phyloP scores from a whole-genome alignment of 2,888 invertebrate species.

The Timema cristinae region DNA sequence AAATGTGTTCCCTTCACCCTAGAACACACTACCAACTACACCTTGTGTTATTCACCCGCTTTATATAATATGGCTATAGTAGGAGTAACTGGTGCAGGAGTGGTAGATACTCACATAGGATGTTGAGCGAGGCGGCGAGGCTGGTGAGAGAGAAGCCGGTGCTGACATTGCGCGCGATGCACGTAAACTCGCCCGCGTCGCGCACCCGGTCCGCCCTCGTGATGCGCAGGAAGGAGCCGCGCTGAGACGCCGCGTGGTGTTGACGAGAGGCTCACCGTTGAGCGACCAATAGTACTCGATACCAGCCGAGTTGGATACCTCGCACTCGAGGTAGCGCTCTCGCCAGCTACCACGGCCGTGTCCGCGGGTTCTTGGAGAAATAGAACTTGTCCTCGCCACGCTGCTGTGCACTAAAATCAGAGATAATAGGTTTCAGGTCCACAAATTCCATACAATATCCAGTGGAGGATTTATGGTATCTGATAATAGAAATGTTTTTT shows the following conservation, averaged over 20 bases:
- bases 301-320: constrained; percentile 37
- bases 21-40: too few relatives aligned
- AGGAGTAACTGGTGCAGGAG: too few relatives aligned
- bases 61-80: too few relatives aligned
- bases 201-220: constrained; percentile 52
- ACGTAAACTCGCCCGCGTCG: constrained; percentile 56
- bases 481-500: too few relatives aligned
- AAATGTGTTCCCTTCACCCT: too few relatives aligned
- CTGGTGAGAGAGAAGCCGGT: constrained; percentile 55
- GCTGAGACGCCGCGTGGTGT: constrained; percentile 27
- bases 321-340: constrained; percentile 38
- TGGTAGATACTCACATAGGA: constrained; percentile 59
- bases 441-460: too few relatives aligned
- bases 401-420: too few relatives aligned
- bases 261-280: constrained; percentile 20
- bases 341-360: constrained; percentile 38
- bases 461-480: too few relatives aligned
- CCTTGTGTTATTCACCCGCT: too few relatives aligned
- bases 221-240: constrained; percentile 50
- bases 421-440: too few relatives aligned
- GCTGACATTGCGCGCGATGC: constrained; percentile 49
- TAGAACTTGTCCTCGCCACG: constrained; percentile 29
- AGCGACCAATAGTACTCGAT: constrained; percentile 39
- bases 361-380: constrained; percentile 27
- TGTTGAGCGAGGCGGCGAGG: constrained; percentile 57